Percentiles rank a stretch among this genome's conserved stretches.
Conservation (phyloP, 2,797 vertebrate genomes). For the Sylvia borin region DNA sequence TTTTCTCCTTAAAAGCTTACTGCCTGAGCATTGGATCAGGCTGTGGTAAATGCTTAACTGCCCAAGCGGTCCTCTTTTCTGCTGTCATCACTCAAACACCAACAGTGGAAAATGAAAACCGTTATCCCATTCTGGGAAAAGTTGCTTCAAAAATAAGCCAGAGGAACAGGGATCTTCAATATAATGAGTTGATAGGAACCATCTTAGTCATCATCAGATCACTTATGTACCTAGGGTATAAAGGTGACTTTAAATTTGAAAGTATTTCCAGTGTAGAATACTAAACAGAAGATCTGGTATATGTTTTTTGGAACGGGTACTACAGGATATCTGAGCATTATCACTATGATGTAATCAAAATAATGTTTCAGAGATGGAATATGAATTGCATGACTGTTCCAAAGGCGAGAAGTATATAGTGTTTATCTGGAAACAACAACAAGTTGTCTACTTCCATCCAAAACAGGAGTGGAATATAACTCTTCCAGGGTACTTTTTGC, state of each 20-base stretch:
- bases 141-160: not conserved
- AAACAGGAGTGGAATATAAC: not conserved
- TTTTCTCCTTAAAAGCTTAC: not conserved
- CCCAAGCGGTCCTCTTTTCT: not conserved
- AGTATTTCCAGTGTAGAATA: not conserved
- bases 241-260: not conserved
- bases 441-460: not conserved
- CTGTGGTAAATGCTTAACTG: not conserved
- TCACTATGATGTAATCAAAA: not conserved
- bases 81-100: not conserved
- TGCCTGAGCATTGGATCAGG: not conserved
- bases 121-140: not conserved
- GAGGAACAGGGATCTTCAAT: not conserved
- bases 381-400: not conserved
- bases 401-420: not conserved
- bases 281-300: not conserved
- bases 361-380: not conserved
- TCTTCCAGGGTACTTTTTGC: not conserved
- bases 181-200: not conserved
- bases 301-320: not conserved
- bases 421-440: not conserved
- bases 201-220: not conserved
- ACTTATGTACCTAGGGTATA: not conserved
- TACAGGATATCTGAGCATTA: not conserved
- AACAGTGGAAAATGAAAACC: not conserved